These are phyloP conservation scores for Dorcus hopei DNA, from an alignment of 2,888 invertebrate genomes.

Conservation along the genomic window DNA sequence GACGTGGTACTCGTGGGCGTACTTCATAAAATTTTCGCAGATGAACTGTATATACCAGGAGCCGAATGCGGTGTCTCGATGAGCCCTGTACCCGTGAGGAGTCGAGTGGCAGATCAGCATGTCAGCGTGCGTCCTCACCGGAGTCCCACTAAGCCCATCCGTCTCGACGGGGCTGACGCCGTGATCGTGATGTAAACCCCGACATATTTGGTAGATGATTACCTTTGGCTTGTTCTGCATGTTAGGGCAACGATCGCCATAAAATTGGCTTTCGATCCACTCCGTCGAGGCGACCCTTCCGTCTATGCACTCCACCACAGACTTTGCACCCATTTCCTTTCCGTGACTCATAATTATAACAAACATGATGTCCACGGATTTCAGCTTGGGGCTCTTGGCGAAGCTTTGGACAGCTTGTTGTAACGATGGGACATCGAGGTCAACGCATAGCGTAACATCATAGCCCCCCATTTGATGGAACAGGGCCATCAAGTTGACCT, in stretches of 20 bases:
- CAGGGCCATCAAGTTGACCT: conserved; percentile 55
- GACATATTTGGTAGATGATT: conserved; percentile 68
- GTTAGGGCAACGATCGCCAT: conserved; percentile 54
- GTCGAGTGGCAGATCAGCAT: conserved; percentile 18
- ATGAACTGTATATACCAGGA: conserved; percentile 69
- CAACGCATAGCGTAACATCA: conserved; percentile 44
- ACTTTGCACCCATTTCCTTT: conserved; percentile 46
- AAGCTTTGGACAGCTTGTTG: conserved; percentile 49
- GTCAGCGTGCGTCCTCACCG: conserved; percentile 15
- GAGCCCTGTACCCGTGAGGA: conserved; percentile 51
- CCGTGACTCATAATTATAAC: conserved; percentile 69
- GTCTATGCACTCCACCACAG: conserved; percentile 59
- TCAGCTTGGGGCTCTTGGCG: conserved; percentile 43
- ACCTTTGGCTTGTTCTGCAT: conserved; percentile 65
- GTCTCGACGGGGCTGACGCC: conserved; percentile 10
- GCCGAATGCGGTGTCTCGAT: conserved; percentile 57
- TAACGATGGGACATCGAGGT: conserved; percentile 39
- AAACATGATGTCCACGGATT: conserved; percentile 59
- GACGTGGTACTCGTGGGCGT: conserved; percentile 61
- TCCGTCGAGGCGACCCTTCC: conserved; percentile 52
- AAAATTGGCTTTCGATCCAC: conserved; percentile 59
- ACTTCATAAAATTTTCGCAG: conserved; percentile 61
- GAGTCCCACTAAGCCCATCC: conserved; percentile 9
- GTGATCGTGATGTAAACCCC: neutral
- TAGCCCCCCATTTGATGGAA: conserved; percentile 60